Evolutionary conservation across 2,888 invertebrate species (phyloP), one percentile per base, ranked within the genome.

Genomic region (Drosophila pegasa): DNA sequence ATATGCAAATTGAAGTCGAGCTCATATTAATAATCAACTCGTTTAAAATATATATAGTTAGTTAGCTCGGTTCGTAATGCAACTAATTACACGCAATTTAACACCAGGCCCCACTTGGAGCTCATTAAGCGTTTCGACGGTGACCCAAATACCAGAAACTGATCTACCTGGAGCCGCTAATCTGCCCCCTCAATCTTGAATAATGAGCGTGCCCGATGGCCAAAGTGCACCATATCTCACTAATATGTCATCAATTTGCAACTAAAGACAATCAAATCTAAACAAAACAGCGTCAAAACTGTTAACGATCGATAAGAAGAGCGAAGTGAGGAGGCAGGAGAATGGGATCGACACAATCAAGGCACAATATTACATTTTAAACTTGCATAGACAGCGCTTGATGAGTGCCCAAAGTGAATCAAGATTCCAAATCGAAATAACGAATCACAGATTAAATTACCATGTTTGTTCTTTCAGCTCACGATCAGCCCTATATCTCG

Each of bases 231-330:
- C 69, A 65, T 62, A 65, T 65, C 62, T 62, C 62, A 61, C 75
- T 87, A 85, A 87, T 87, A 88, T 84, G 89, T 84, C 89, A 84
- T 89, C 85, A 89, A 82, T 88, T 82, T 89, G 82, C 82, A 88
- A 82, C 87, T 88, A 87, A 82, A 88, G 74, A 78, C 84, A 83
- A 81, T 88, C 57, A 85, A 89, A 69, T 38, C 45, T 41, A 57
- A 74, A 84, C 88, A 87, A 78, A 81, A 81, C 71, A 85, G 82
- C 89, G 79, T 89, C 88, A 83, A 89, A 80, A 74, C 88, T 64
- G 78, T 78, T 69, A 68, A 68, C 64, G 63, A 87, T 51, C 63
- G 80, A 79, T 70, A 63, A 50, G 38, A 25, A 10, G 18, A 9
- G 5, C 37, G n/a, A 10, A 9, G 2, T 2, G 20, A 10, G 48